Conservation (phyloP, 2,888 invertebrate species). For the Ptychoptera albimana region DNA sequence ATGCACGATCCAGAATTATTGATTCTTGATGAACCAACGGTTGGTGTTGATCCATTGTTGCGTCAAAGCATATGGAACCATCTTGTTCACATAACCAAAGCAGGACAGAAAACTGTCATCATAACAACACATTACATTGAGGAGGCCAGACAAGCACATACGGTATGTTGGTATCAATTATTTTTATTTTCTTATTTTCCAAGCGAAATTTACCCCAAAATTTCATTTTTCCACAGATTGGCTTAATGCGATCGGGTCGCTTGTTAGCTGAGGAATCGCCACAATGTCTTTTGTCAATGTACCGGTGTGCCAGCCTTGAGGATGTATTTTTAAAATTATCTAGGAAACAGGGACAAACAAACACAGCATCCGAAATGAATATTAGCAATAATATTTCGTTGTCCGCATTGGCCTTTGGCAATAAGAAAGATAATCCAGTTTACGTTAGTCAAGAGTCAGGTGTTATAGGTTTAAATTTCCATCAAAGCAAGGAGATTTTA, state of each 20-base stretch:
- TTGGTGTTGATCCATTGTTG: constrained; percentile 80
- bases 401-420: constrained; percentile 66
- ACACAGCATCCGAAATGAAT: constrained; percentile 28
- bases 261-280: constrained; percentile 85
- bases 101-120: constrained; percentile 81
- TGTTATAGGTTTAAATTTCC: constrained; percentile 76
- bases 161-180: constrained; percentile 48
- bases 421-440: constrained; percentile 65
- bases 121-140: constrained; percentile 92
- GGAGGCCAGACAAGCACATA: constrained; percentile 81
- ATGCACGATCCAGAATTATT: constrained; percentile 86
- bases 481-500: constrained; percentile 78
- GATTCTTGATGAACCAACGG: constrained; percentile 85
- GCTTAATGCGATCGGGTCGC: constrained; percentile 83
- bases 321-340: constrained; percentile 86
- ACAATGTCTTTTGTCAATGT: constrained; percentile 64
- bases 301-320: constrained; percentile 70
- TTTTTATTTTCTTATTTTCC: constrained; percentile 5
- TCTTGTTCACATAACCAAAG: constrained; percentile 75
- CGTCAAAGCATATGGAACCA: constrained; percentile 91
- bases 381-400: constrained; percentile 59
- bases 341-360: constrained; percentile 56
- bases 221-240: constrained; percentile 48
- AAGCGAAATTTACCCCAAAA: neutral
- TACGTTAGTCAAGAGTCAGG: constrained; percentile 75